phyloP scores from a whole-genome alignment of 2,888 invertebrate species.

The Eristalinus aeneus region DNA sequence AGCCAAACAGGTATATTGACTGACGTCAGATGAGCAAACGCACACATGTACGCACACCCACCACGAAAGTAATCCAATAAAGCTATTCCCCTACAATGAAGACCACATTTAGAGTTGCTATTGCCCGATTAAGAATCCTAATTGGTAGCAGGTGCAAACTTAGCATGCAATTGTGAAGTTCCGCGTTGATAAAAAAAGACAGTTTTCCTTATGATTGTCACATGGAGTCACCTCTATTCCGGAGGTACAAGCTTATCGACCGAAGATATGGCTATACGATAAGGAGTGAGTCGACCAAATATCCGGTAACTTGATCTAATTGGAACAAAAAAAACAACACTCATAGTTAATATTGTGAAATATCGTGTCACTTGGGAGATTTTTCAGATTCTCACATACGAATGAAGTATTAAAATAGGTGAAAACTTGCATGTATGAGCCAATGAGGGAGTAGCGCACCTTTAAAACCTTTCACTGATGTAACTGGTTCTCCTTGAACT shows the following conservation, averaged over 20 bases:
- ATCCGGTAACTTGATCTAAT: not conserved
- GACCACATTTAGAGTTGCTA: conserved; percentile 13
- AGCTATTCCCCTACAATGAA: conserved; percentile 13
- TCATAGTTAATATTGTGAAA: not conserved
- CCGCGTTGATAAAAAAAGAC: not conserved
- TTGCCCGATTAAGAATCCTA: conserved; percentile 41
- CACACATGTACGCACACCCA: not conserved
- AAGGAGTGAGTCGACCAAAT: not conserved
- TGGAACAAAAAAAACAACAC: not conserved
- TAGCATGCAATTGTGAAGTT: not conserved
- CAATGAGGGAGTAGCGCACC: conserved; percentile 52
- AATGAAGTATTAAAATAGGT: conserved; percentile 14
- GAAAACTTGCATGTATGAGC: conserved; percentile 21
- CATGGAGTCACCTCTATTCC: not conserved
- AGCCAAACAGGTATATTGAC: conserved; percentile 39
- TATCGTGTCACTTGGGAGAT: not conserved
- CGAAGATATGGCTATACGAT: not conserved
- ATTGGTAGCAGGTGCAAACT: conserved; percentile 34
- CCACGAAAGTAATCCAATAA: conserved; percentile 22
- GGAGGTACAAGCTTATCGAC: not conserved
- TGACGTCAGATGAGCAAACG: conserved; percentile 48
- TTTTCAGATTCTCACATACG: conserved; percentile 30
- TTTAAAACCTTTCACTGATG: conserved; percentile 67
- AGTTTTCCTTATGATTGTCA: not conserved
- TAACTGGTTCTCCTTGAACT: conserved; percentile 55